Evolutionary conservation across 2,797 vertebrate species (phyloP), one percentile per base, ranked within the genome.

Genomic region (Lerista edwardsae): DNA sequence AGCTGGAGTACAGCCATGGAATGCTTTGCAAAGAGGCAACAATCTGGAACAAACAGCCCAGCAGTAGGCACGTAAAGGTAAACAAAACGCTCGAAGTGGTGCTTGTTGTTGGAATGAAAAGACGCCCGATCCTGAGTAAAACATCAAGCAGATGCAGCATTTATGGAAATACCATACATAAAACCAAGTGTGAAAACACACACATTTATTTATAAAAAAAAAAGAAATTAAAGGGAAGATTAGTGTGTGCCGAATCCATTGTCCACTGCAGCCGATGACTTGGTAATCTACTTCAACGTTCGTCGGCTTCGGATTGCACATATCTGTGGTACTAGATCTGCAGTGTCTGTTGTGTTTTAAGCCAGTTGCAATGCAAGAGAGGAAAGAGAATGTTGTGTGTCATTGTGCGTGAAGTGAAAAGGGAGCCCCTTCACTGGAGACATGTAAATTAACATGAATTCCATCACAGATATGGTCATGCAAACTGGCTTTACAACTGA

Each of bases 11-110:
- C 64, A n/a, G 68, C 84, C 74, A 80, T 31, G 7, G 51, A 81
- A 73, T 55, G 61, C 82, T 81, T 77, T 72, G 69, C 47, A 68
- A 76, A 34, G 75, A 80, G 77, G 69, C 82, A 68, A 77, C 74
- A 39, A 64, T 65, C 84, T 78, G 88, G 87, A 81, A 80, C 73
- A 44, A 55, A 36, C 61, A 39, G 36, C 76, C 68, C 41, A 80
- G 74, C 41, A 39, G 65, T 36, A 67, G 1, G 14, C 59, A 47
- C 74, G 73, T 69, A 62, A 86, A 86, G 61, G 84, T 69, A 81
- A 86, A 84, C 73, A 74, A 78, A 62, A 77, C 7, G 51, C 73
- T 59, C 74, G 72, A 81, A 80, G 47, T 64, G 57, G 39, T 23
- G 61, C 44, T 17, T 29, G 1, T 59, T 67, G 62, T 59, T 81